Conservation (phyloP, 2,888 invertebrate genomes). For the Trachelus troglodyta region DNA sequence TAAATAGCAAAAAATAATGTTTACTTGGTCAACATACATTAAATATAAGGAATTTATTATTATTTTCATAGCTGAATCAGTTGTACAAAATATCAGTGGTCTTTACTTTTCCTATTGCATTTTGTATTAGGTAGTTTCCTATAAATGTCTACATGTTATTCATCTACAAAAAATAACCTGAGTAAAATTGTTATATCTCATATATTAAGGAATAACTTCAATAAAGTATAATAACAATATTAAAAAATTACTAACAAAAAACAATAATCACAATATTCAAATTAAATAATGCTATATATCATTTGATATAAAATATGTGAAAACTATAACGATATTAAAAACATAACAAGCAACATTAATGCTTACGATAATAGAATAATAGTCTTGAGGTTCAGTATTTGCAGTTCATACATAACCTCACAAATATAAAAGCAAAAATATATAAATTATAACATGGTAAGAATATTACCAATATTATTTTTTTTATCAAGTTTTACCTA, state of each 20-base stretch:
- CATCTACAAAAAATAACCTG: no score
- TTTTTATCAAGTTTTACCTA: background rate
- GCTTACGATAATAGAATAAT: slow-evolving; percentile 3
- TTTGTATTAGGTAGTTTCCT: no score
- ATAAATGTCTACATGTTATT: no score
- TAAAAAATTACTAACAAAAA: background rate
- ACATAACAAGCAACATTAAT: background rate
- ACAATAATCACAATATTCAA: background rate
- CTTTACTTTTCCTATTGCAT: no score
- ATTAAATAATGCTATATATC: background rate
- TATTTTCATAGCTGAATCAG: no score
- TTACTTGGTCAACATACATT: no score
- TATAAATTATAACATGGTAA: background rate
- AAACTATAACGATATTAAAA: background rate
- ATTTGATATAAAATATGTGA: background rate
- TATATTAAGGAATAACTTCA: no score
- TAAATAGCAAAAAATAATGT: background rate
- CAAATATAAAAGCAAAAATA: background rate
- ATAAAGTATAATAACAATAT: background rate
- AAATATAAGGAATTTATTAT: no score
- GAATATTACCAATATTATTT: background rate
- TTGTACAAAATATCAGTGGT: background rate
- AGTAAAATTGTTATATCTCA: no score
- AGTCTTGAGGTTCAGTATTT: background rate
- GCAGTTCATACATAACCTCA: background rate